These are phyloP conservation scores for Callopanchax toddi DNA, from an alignment of 2,113 vertebrate species.

Conservation along the genomic window DNA sequence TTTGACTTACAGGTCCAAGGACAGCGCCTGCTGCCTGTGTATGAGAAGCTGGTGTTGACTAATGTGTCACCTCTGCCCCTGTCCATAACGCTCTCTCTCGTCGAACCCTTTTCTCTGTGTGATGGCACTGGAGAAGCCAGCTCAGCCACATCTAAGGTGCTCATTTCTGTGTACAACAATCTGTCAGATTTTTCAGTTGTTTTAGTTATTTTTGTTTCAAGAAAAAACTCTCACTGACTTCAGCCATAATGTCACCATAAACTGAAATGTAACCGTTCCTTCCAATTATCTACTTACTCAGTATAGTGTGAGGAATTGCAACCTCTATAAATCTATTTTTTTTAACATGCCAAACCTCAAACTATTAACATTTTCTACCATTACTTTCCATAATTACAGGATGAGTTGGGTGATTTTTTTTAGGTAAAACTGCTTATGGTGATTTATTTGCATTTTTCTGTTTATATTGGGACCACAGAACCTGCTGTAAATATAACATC, in stretches of 20 bases:
- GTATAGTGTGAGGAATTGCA: background rate
- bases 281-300: background rate
- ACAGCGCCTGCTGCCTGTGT: background rate
- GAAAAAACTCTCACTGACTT: background rate
- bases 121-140: conserved; percentile 23
- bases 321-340: background rate
- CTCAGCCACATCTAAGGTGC: conserved; percentile 68
- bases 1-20: conserved; percentile 10
- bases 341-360: background rate
- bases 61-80: conserved; percentile 83
- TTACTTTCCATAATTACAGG: background rate
- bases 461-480: background rate
- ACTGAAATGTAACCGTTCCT: background rate
- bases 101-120: conserved; percentile 83
- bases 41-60: conserved; percentile 64
- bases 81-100: conserved; percentile 71
- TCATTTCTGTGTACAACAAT: background rate
- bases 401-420: too few relatives aligned
- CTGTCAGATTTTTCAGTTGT: background rate
- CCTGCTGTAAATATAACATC: too few relatives aligned
- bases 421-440: too few relatives aligned
- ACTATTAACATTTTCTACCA: background rate
- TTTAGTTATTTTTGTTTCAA: background rate
- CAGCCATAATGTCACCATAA: background rate
- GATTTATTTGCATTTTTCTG: background rate